A percentile compares a stretch with the other conserved stretches of the same genome.
Conservation (phyloP, 2,113 vertebrate species). For the Sapajus apella region DNA sequence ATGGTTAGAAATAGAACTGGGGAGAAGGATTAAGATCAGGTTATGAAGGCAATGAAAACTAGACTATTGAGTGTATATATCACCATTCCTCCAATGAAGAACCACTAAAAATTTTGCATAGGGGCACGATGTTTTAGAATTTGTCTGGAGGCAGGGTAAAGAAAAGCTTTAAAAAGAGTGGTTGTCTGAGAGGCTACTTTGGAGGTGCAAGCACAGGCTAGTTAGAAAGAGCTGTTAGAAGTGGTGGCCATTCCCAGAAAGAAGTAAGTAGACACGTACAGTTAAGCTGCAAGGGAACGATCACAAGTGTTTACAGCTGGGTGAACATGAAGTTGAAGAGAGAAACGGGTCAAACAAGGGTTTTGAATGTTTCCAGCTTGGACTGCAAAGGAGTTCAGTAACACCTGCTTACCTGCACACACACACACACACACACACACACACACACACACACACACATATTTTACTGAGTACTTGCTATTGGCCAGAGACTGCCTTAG, state of each 20-base stretch:
- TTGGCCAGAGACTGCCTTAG: background rate
- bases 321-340: background rate
- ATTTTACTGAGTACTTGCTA: background rate
- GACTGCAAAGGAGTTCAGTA: background rate
- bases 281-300: background rate
- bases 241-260: background rate
- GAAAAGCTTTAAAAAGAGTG: background rate
- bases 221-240: background rate
- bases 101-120: background rate
- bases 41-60: background rate
- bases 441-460: accelerated
- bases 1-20: background rate
- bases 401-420: background rate
- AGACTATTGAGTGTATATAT: background rate
- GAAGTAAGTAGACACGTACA: background rate
- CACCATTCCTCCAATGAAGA: background rate
- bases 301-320: background rate
- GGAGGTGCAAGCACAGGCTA: background rate
- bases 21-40: background rate
- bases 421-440: accelerated
- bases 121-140: background rate
- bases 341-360: background rate
- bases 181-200: background rate
- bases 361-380: background rate
- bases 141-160: background rate